Evolutionary conservation across 1,140 invertebrate genomes (phyloP), one percentile per base, ranked within the genome.

Genomic region (Phthorimaea operculella): DNA sequence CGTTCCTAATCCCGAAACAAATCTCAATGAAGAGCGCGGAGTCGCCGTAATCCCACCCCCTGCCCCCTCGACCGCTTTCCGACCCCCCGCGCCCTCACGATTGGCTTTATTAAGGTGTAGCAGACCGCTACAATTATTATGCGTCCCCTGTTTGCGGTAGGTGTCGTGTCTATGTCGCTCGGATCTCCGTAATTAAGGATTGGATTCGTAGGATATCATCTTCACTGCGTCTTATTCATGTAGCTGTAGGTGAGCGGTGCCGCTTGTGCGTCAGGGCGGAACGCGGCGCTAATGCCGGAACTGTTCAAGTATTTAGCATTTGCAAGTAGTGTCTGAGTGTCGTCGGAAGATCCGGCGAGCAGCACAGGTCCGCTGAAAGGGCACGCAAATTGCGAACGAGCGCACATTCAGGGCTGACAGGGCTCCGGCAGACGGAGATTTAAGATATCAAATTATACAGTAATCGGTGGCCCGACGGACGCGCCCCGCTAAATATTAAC

Each of bases 91-190:
- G 58, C 72, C 66, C 77, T 28, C 21, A 28, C 21, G 74, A 84
- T 84, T 84, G 81, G 72, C 81, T 84, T 84, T 84, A 84, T 84
- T 84, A 82, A 84, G 79, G 81, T 81, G 79, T 79, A 81, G 72
- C 72, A 79, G 81, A 79, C 80, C 80, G 79, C 80, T 79, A 82
- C 79, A 76, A 84, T 84, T 84, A 84, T 81, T 82, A 84, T 81
- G 79, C 78, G 77, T 77, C 78, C 81, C 79, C 75, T 79, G 79
- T 84, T 84, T 84, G 79, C 70, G 76, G 78, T 73, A 66, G 69
- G 72, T 79, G 73, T 80, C 73, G 69, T 74, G 72, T 80, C 76
- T 76, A 66, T 76, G 72, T 81, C 73, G 67, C 56, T 75, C 63
- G 69, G 77, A 80, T 78, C 73, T 68, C 64, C 66, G 74, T 82